Percentiles rank a stretch among this genome's conserved stretches.
Conservation (phyloP, 2,113 vertebrate genomes). For the Cavia aperea region DNA sequence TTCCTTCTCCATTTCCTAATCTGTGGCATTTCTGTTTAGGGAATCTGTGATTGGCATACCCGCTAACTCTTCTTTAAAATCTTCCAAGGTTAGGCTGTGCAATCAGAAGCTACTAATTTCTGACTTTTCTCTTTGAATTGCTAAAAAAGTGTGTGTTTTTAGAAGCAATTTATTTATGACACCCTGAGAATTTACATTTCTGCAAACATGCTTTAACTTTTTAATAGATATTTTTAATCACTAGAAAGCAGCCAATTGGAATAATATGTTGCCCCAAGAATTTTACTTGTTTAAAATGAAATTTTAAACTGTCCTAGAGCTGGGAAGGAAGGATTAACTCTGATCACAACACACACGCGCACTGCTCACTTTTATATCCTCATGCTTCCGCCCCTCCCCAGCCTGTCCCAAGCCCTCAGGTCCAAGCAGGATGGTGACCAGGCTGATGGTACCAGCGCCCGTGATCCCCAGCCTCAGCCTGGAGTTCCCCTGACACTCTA, state of each 20-base stretch:
- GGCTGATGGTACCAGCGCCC: neutral
- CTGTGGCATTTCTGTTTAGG: neutral
- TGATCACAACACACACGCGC: neutral
- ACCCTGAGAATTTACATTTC: constrained; percentile 45
- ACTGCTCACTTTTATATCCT: fast-evolving
- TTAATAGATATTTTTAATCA: constrained; percentile 37
- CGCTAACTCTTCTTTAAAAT: fast-evolving
- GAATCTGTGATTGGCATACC: fast-evolving
- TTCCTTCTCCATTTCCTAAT: too few species aligned
- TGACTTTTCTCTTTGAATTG: constrained; percentile 5
- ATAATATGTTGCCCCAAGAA: constrained; percentile 49
- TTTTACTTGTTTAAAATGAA: neutral
- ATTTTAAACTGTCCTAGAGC: neutral
- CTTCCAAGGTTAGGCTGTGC: neutral
- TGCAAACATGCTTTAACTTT: constrained; percentile 49
- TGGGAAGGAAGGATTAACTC: neutral
- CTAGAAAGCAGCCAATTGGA: neutral
- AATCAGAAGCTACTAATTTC: neutral
- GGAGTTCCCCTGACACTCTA: fast-evolving
- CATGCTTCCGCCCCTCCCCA: neutral
- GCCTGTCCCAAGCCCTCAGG: neutral
- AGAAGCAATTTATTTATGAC: constrained; percentile 11
- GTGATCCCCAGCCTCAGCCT: fast-evolving
- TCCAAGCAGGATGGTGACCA: neutral
- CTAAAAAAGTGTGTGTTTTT: constrained; percentile 23